phyloP scores from a whole-genome alignment of 2,797 vertebrate genomes.

The Anguilla marmorata region DNA sequence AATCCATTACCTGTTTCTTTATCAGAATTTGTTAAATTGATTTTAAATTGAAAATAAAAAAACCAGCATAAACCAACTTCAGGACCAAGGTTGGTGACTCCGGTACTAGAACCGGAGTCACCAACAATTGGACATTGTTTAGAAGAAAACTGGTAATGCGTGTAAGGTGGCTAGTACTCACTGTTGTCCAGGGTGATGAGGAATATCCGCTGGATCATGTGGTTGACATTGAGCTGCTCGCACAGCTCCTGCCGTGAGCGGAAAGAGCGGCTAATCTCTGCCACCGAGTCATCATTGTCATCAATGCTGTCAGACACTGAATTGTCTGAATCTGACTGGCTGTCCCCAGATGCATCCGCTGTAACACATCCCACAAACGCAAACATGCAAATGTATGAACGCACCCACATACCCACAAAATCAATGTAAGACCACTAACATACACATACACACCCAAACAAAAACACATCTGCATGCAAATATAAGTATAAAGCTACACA shows the following conservation, averaged over 20 bases:
- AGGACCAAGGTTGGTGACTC: background rate
- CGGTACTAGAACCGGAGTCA: background rate
- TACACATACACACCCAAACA: background rate
- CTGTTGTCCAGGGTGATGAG: constrained; percentile 98
- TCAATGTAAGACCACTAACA: background rate
- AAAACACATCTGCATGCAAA: background rate
- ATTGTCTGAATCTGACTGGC: constrained; percentile 93
- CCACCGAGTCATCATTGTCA: constrained; percentile 93
- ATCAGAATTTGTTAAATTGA: background rate
- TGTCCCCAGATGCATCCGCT: constrained; percentile 83
- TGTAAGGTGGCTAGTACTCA: constrained; percentile 65
- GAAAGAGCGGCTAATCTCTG: constrained; percentile 95
- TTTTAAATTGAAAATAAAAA: background rate
- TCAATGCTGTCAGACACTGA: constrained; percentile 95
- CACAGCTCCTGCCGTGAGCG: constrained; percentile 93
- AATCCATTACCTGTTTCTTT: background rate
- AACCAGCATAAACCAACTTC: background rate
- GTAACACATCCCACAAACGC: constrained; percentile 37
- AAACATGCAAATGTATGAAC: background rate
- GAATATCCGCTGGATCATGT: constrained; percentile 99
- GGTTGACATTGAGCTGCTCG: constrained; percentile 98
- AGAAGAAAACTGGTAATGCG: background rate
- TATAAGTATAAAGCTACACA: background rate
- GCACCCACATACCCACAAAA: background rate
- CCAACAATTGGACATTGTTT: background rate